Conservation (phyloP, 64 coral and sea anemone species). For the Dendronephthya gigantea region DNA sequence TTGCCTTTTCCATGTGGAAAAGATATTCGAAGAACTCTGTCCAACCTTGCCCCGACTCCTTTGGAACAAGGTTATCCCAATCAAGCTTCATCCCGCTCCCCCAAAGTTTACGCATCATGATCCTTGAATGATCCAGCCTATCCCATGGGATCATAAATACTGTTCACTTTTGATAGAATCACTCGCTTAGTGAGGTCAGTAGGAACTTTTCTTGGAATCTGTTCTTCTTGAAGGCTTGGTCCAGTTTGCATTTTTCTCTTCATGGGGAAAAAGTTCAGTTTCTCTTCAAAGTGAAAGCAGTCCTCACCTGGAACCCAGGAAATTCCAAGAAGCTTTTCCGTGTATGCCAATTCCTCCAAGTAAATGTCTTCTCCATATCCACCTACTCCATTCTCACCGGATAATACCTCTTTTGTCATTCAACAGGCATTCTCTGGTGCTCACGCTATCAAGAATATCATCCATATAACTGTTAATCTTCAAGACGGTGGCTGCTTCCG, state of each 20-base stretch:
- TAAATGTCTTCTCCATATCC: constrained; percentile 19
- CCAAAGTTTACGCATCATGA: neutral
- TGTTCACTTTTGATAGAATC: neutral
- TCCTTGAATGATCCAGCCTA: neutral
- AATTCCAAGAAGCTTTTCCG: constrained; percentile 45
- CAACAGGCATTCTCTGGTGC: neutral
- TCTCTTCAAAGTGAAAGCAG: constrained; percentile 26
- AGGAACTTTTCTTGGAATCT: neutral
- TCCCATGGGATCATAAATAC: neutral
- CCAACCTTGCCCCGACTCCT: neutral
- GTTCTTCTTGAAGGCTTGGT: neutral
- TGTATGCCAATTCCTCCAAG: neutral
- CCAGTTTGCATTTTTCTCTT: neutral
- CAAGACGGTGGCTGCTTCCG: constrained; percentile 12
- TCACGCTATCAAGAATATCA: constrained; percentile 19
- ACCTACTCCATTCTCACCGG: constrained; percentile 29
- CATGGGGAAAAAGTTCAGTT: constrained; percentile 27
- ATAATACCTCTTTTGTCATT: neutral
- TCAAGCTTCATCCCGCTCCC: neutral
- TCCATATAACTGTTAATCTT: constrained; percentile 38
- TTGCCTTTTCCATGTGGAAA: neutral
- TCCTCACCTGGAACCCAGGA: constrained; percentile 34
- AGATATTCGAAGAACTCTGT: neutral
- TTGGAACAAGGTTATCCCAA: neutral
- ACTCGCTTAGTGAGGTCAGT: neutral